Percentiles rank a stretch among this genome's conserved stretches.
phyloP scores from a whole-genome alignment of 2,888 invertebrate genomes.

The Cyclophora albipunctata region DNA sequence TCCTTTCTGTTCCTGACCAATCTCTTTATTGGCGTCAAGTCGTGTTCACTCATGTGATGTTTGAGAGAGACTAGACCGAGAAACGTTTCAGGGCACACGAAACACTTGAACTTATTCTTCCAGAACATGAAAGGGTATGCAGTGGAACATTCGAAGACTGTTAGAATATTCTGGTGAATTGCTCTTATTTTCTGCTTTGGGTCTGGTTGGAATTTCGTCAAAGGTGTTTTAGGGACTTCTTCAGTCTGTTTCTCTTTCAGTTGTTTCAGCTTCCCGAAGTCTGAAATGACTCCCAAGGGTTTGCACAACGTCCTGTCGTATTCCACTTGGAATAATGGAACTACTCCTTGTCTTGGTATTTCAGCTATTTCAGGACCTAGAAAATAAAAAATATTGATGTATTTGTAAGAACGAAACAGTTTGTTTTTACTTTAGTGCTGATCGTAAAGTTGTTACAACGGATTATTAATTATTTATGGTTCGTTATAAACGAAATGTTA shows the following conservation, averaged over 20 bases:
- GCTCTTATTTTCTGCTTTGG: conserved; percentile 35
- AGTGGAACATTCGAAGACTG: conserved; percentile 59
- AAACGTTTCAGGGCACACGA: conserved; percentile 59
- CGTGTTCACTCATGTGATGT: conserved; percentile 53
- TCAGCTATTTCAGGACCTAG: conserved; percentile 50
- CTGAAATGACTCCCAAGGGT: conserved; percentile 55
- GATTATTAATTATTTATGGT: no score
- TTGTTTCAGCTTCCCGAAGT: conserved; percentile 46
- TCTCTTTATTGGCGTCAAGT: conserved; percentile 50
- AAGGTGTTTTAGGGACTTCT: conserved; percentile 12
- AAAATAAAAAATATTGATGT: conserved; percentile 49
- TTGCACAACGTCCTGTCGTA: conserved; percentile 64
- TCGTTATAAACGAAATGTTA: no score
- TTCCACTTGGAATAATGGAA: conserved; percentile 65
- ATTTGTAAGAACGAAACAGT: conserved; percentile 2
- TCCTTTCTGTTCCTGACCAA: conserved; percentile 57
- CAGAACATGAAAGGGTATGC: conserved; percentile 65
- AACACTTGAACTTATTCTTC: conserved; percentile 65
- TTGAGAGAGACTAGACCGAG: conserved; percentile 48
- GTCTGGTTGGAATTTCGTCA: conserved; percentile 19
- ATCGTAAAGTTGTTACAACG: no score
- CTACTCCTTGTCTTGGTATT: conserved; percentile 37
- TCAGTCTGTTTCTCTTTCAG: conserved; percentile 11
- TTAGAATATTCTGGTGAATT: conserved; percentile 52
- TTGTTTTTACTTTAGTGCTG: no score